These are phyloP conservation scores for Plagodis dolabraria DNA, from an alignment of 2,888 invertebrate species.

Conservation along the genomic window DNA sequence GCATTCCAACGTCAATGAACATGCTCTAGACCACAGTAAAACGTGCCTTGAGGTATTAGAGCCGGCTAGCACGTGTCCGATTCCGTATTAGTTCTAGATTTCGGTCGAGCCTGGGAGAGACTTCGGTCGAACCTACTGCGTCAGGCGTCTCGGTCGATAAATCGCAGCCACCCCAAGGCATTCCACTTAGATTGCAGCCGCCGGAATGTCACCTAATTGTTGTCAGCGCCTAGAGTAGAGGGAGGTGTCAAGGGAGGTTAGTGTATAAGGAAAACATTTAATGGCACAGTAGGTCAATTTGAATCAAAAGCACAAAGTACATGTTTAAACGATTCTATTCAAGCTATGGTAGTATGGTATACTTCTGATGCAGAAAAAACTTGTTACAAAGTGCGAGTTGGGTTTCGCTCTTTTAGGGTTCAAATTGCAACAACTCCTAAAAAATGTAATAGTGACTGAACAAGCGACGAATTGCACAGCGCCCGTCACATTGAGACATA, in stretches of 20 bases:
- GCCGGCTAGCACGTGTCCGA: background rate
- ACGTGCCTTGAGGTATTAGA: conserved; percentile 3
- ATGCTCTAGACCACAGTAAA: conserved; percentile 2
- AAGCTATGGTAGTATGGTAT: no score
- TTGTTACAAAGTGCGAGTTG: no score
- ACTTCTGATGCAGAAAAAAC: no score
- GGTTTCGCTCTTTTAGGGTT: no score
- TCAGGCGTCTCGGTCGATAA: conserved; percentile 39
- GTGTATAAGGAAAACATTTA: conserved; percentile 1
- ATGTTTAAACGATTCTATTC: background rate
- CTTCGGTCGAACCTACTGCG: conserved; percentile 9
- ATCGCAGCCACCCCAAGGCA: conserved; percentile 43
- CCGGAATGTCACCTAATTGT: conserved; percentile 53
- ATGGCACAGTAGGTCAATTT: conserved; percentile 4
- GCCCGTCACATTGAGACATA: no score
- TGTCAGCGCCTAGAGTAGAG: conserved; percentile 28
- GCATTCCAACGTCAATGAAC: conserved; percentile 11
- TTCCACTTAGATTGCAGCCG: conserved; percentile 54
- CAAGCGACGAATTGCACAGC: no score
- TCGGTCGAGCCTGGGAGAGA: background rate
- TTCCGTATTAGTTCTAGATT: conserved; percentile 4
- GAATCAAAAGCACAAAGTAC: background rate
- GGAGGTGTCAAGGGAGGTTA: conserved; percentile 11
- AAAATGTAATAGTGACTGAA: no score
- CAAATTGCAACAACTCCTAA: no score